Base-by-base conservation (phyloP, 2,888 invertebrate species). In the Teleiodes luculella region DNA sequence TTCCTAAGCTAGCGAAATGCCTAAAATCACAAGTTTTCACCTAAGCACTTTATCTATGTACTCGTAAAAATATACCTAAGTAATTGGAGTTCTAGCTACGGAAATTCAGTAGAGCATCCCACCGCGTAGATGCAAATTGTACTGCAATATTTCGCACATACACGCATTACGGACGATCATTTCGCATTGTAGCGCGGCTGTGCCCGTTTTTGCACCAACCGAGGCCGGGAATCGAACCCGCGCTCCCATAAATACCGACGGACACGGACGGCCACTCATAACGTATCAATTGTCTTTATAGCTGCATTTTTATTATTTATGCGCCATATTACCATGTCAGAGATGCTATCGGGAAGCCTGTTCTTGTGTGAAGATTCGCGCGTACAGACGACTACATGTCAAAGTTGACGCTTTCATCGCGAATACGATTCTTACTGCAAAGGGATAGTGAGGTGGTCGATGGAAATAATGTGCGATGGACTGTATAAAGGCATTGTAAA, bases 281-380 rank as follows among this genome's bases (percentile, higher is more conserved):
- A 84, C 85, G 76, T 83, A 83, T 85, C 86, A 86, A 86, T 86
- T 86, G 86, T 84, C 77, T 84, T 81, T 81, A 83, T 74, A 71
- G 75, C 67, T 58, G 66, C 76, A 80, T 82, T 82, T 78, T 83
- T 81, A 80, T 78, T 84, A 83, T 85, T 85, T 83, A 84, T 83
- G 61, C 55, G 55, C 63, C 57, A 69, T 74, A 73, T 74, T 76
- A 72, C 61, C 72, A 68, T 76, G 78, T 74, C 73, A 70, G 73
- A 57, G 72, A 69, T 72, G 70, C 72, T 73, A 77, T 80, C 79
- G 61, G 35, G 39, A 46, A 52, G 56, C 28, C 43, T 14, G 24
- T 41, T 43, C 16, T 52, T 45, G 52, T 57, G 54, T 57, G 48
- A 50, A 52, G 54, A 35, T 45, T 54, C 39, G 45, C 37, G 54